A percentile compares a stretch with the other conserved stretches of the same genome.
These are phyloP conservation scores for Engraulis encrasicolus DNA, from an alignment of 2,113 vertebrate species.

Conservation along the genomic window DNA sequence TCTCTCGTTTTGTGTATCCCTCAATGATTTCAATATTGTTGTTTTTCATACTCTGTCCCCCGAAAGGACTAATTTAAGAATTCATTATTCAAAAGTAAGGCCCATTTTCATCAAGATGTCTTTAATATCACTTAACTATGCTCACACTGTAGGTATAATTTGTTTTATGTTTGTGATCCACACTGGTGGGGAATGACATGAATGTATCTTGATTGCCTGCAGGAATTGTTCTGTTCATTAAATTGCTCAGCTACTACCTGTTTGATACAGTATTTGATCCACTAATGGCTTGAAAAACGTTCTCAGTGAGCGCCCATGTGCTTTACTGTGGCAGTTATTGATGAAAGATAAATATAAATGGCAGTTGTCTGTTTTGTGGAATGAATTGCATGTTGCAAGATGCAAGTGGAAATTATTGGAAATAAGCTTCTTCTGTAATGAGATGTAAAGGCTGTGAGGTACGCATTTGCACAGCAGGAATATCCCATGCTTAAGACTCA, in stretches of 20 bases:
- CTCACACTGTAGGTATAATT: too few species aligned
- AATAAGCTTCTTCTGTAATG: too few species aligned
- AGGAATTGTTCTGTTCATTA: too few species aligned
- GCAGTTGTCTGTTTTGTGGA: not conserved
- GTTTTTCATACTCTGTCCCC: not conserved
- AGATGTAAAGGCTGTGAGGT: too few species aligned
- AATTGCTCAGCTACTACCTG: too few species aligned
- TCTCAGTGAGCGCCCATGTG: not conserved
- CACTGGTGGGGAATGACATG: too few species aligned
- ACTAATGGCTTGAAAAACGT: not conserved
- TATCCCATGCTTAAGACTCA: too few species aligned
- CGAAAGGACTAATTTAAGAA: not conserved
- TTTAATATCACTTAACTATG: too few species aligned
- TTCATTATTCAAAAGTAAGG: slow-evolving; percentile 1
- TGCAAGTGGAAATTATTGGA: too few species aligned
- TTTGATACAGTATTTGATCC: not conserved
- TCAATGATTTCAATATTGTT: not conserved
- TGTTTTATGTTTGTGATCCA: too few species aligned
- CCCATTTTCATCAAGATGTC: not conserved
- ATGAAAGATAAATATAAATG: not conserved
- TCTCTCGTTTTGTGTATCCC: not conserved
- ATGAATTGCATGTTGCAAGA: slow-evolving; percentile 1
- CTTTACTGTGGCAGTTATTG: not conserved
- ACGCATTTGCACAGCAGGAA: too few species aligned
- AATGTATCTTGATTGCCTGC: too few species aligned